Conservation (phyloP, 2,888 invertebrate species). For the Acanthosoma haemorrhoidale region DNA sequence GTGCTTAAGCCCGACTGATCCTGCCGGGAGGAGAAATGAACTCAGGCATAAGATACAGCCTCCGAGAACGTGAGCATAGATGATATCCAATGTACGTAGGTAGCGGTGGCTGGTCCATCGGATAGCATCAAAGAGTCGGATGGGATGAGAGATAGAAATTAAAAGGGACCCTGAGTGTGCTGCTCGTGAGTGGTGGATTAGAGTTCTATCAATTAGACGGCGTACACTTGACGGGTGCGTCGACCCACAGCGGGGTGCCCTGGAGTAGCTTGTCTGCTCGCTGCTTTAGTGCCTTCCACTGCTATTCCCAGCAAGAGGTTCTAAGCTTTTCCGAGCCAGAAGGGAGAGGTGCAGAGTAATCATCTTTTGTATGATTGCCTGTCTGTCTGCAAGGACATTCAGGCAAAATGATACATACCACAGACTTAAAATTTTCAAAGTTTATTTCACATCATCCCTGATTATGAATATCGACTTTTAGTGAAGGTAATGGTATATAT, state of each 20-base stretch:
- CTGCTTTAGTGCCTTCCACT: neutral
- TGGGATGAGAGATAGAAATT: conserved; percentile 11
- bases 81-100: neutral
- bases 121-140: neutral
- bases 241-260: conserved; percentile 19
- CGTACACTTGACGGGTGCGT: conserved; percentile 8
- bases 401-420: too few species aligned
- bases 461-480: too few species aligned
- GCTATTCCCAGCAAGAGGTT: neutral
- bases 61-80: neutral
- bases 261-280: neutral
- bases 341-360: too few species aligned
- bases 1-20: too few species aligned
- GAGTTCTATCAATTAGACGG: conserved; percentile 20
- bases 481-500: too few species aligned
- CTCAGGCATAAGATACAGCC: neutral
- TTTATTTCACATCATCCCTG: too few species aligned
- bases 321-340: too few species aligned
- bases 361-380: neutral
- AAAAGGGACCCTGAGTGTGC: conserved; percentile 3
- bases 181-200: conserved; percentile 20
- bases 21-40: neutral
- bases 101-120: neutral
- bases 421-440: too few species aligned
- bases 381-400: neutral